Conservation (phyloP, 2,113 vertebrate genomes). For the Melozone crissalis region DNA sequence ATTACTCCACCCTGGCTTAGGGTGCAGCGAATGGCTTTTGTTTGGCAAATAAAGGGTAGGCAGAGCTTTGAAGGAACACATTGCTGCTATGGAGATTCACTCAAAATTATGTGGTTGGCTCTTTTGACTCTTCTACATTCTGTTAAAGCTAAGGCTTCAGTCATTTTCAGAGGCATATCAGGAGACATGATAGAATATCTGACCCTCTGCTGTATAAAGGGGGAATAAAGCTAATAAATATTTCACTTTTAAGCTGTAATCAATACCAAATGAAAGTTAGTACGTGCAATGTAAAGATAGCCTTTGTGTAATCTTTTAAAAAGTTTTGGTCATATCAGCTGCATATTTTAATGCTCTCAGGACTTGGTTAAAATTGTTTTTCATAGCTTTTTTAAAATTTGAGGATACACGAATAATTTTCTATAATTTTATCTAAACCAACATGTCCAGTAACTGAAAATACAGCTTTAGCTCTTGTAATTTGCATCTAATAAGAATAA, state of each 20-base stretch:
- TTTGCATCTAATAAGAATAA: background rate
- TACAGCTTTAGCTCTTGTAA: background rate
- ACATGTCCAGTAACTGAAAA: background rate
- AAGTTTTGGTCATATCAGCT: background rate
- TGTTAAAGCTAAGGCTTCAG: background rate
- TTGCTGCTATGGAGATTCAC: background rate
- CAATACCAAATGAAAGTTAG: background rate
- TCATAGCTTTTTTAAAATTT: conserved; percentile 14
- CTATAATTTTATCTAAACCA: background rate
- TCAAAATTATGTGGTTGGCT: background rate
- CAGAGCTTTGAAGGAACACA: background rate
- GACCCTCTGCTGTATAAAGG: background rate
- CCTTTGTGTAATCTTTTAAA: background rate
- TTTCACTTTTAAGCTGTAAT: background rate
- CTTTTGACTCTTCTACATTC: background rate
- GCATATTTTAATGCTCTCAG: background rate
- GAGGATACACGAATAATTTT: background rate
- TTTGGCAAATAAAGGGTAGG: conserved; percentile 29
- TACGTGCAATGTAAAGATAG: background rate
- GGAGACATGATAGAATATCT: background rate
- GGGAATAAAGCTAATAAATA: background rate
- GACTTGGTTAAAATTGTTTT: background rate
- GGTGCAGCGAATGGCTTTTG: conserved; percentile 19
- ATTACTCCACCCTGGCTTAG: conserved; percentile 60
- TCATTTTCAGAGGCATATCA: background rate